Evolutionary conservation across 2,113 vertebrate species (phyloP).

Genomic region (Myodes glareolus): DNA sequence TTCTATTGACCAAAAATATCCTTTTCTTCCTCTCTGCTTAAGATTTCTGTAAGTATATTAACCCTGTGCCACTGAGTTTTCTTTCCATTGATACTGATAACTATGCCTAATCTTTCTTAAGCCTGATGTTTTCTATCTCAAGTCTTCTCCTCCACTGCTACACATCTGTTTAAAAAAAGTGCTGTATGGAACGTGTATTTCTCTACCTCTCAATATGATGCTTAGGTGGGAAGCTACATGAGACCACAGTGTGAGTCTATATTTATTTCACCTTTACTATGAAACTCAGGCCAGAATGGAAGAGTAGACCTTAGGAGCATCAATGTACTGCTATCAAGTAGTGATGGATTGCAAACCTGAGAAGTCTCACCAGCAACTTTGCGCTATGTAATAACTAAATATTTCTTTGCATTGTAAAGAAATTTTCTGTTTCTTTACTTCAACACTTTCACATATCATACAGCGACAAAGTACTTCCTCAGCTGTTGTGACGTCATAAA

Average conservation of each 20-base stretch:
- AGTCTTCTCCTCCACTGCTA: neutral
- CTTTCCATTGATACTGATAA: neutral
- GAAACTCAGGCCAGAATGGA: fast-evolving
- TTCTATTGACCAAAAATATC: neutral
- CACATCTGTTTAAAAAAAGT: neutral
- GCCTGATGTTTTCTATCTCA: neutral
- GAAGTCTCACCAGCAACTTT: neutral
- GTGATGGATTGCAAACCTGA: neutral
- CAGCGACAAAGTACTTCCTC: neutral
- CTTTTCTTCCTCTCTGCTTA: neutral
- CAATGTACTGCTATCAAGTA: neutral
- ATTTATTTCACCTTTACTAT: neutral
- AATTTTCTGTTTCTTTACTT: conserved; percentile 21
- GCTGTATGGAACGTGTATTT: neutral
- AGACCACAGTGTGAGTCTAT: neutral
- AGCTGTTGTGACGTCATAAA: neutral
- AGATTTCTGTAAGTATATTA: neutral
- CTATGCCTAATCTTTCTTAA: neutral
- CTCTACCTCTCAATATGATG: neutral
- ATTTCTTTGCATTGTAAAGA: neutral
- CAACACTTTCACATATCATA: neutral
- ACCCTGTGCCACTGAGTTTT: neutral
- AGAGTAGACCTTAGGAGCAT: neutral
- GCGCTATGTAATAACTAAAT: neutral
- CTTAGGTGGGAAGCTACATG: neutral